Conservation (phyloP, 2,113 vertebrate species). For the Ptychochromis oligacanthus region DNA sequence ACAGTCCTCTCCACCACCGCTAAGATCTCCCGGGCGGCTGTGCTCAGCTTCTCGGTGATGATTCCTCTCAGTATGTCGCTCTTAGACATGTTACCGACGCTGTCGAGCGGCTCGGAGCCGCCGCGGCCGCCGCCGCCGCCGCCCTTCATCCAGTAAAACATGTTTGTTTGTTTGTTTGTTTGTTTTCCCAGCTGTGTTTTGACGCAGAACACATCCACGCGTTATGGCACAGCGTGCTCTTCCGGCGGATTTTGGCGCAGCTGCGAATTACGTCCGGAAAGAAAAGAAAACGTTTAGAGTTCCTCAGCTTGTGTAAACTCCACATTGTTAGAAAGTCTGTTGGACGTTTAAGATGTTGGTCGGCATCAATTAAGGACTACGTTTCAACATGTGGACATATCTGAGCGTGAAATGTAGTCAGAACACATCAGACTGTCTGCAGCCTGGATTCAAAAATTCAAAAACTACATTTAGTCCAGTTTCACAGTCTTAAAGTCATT, state of each 20-base stretch:
- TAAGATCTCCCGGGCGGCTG: slow-evolving; percentile 50
- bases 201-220: neutral
- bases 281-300: neutral
- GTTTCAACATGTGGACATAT: too few relatives aligned
- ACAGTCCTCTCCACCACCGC: slow-evolving; percentile 54
- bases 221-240: neutral
- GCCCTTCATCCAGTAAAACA: slow-evolving; percentile 1
- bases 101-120: neutral
- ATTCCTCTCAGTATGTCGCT: slow-evolving; percentile 22
- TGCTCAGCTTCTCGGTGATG: slow-evolving; percentile 39
- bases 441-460: too few relatives aligned
- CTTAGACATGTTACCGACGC: neutral
- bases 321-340: too few relatives aligned
- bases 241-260: slow-evolving; percentile 9
- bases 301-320: neutral
- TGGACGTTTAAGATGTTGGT: neutral
- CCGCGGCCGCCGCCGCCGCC: neutral
- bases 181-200: neutral
- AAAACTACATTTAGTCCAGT: too few relatives aligned
- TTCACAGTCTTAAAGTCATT: too few relatives aligned
- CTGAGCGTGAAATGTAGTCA: too few relatives aligned
- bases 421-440: too few relatives aligned
- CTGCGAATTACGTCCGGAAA: neutral
- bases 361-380: neutral
- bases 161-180: neutral